These are phyloP conservation scores for Carassius gibelio DNA, from an alignment of 2,113 vertebrate species.

Conservation along the genomic window DNA sequence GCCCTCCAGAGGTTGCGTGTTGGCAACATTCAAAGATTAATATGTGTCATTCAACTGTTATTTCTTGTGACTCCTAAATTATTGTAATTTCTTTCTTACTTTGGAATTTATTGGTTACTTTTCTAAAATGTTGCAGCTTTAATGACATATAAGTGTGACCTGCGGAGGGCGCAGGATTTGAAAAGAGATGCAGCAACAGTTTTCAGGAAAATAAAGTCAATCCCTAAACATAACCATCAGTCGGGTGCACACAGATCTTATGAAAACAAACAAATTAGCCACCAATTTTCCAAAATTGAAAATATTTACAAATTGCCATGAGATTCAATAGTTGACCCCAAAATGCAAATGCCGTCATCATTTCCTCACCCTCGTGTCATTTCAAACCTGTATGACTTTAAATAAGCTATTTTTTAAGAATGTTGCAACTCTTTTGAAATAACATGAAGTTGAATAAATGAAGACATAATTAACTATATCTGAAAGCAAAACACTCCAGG, in stretches of 20 bases:
- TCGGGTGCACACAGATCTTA: neutral
- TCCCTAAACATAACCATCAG: neutral
- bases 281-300: neutral
- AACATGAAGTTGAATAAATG: neutral
- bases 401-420: neutral
- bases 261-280: neutral
- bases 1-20: neutral
- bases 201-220: neutral
- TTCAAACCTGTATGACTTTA: neutral
- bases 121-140: neutral
- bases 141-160: neutral
- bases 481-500: neutral
- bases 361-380: neutral
- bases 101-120: neutral
- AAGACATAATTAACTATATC: neutral
- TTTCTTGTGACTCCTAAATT: neutral
- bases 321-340: neutral
- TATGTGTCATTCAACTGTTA: neutral
- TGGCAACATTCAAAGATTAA: neutral
- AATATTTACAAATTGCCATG: neutral
- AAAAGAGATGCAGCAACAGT: neutral
- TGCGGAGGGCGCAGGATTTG: neutral
- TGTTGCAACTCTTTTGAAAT: neutral
- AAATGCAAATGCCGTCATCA: neutral
- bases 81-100: neutral